Evolutionary conservation across 2,797 vertebrate genomes (phyloP), one percentile per base, ranked within the genome.

Genomic region (Gymnoscopelus braueri): DNA sequence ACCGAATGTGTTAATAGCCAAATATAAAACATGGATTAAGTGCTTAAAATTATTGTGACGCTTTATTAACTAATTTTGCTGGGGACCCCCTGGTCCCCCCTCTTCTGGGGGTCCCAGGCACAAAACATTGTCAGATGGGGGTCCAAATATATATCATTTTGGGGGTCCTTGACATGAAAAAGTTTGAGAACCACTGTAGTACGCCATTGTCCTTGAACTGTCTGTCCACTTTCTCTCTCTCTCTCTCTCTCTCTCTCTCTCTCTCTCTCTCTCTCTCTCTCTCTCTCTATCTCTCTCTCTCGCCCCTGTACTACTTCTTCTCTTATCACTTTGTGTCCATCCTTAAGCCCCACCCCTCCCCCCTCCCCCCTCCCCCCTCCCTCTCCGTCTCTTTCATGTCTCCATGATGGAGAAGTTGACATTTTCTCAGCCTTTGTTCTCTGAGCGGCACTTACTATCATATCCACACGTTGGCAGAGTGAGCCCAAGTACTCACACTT

Each of bases 401-500:
- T 57, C 58, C 23, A 3, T 12, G 35, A 7, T 32, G 10, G 10
- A 60, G 39, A 19, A 60, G 59, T 15, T 12, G 6, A 26, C 23
- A 63, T 63, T 63, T 63, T 35, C 5, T 52, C 48, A 56, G 29
- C 35, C 39, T 70, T 83, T 72, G 57, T 71, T 73, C 50, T 78
- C 59, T 0, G 63, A 19, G 54, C 1, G 47, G 10, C 67, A 35
- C 32, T 35, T 35, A 35, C 5, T 35, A 35, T 67, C 19, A 39
- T 51, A 61, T 60, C 23, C 52, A 44, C 10, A 48, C 15, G 24
- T 12, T 51, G 49, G 62, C 47, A 65, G 52, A 19, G 14, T 48
- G 48, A 15, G 51, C 8, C 13, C n/a, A 12, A 14, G 50, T 14
- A 14, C 12, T 13, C 15, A 5, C 15, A 6, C 7, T 2, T 52